Evolutionary conservation across 2,113 vertebrate genomes (phyloP).

Genomic region (Corythornis vintsioides): DNA sequence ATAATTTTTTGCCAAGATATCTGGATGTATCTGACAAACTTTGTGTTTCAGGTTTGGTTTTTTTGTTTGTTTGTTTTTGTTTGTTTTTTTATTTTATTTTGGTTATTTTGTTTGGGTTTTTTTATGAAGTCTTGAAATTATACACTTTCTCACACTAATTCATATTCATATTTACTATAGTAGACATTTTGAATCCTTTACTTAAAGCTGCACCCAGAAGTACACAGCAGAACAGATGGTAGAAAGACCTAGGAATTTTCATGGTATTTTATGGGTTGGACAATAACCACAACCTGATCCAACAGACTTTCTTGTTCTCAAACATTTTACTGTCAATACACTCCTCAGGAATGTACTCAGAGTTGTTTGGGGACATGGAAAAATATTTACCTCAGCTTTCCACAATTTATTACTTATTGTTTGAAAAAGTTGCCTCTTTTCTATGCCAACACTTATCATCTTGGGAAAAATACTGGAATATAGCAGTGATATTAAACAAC

Average conservation of each 20-base stretch:
- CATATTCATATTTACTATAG: neutral
- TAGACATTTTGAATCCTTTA: neutral
- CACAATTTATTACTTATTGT: conserved; percentile 74
- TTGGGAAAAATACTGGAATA: conserved; percentile 65
- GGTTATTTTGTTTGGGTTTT: neutral
- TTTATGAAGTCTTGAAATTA: neutral
- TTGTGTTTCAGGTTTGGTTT: neutral
- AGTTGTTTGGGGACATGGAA: conserved; percentile 69
- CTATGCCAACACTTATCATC: conserved; percentile 64
- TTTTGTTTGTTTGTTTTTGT: neutral
- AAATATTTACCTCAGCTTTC: conserved; percentile 72
- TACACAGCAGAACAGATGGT: conserved; percentile 23
- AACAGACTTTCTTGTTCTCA: conserved; percentile 65
- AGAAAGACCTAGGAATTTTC: conserved; percentile 44
- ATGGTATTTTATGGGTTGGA: conserved; percentile 36
- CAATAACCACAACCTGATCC: conserved; percentile 59
- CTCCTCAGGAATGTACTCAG: conserved; percentile 62
- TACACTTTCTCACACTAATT: neutral
- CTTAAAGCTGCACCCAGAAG: conserved; percentile 26
- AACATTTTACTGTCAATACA: conserved; percentile 59
- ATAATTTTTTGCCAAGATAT: neutral
- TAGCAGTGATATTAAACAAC: conserved; percentile 66
- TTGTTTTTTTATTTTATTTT: neutral
- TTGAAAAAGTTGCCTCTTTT: conserved; percentile 69
- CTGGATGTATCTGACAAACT: neutral